Conservation (phyloP, 2,888 invertebrate genomes). For the Ophion costatus region DNA sequence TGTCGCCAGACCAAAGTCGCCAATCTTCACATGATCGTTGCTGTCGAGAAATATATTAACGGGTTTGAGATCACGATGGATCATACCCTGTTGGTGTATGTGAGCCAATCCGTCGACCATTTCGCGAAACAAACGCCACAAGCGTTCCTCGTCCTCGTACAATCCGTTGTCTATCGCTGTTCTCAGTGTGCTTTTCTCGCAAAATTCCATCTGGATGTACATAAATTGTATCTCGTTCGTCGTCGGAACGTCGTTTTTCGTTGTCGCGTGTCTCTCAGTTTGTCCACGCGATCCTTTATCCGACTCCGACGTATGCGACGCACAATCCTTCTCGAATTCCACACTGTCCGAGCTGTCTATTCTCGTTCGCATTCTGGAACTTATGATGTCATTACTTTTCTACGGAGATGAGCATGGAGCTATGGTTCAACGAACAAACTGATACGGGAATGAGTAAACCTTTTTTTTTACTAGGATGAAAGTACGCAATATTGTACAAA, state of each 20-base stretch:
- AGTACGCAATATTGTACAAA: too few species aligned
- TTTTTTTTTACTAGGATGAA: too few species aligned
- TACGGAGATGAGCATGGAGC: slow-evolving; percentile 21
- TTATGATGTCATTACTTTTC: slow-evolving; percentile 44
- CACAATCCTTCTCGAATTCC: slow-evolving; percentile 85
- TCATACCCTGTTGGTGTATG: slow-evolving; percentile 96
- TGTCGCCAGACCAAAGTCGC: slow-evolving; percentile 98
- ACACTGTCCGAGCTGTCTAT: slow-evolving; percentile 86
- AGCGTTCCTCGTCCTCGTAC: slow-evolving; percentile 90
- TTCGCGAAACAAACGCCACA: slow-evolving; percentile 97
- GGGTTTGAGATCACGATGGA: slow-evolving; percentile 93
- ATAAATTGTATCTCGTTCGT: slow-evolving; percentile 87
- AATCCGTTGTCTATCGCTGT: slow-evolving; percentile 94
- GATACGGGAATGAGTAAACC: neutral
- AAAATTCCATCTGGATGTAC: slow-evolving; percentile 99
- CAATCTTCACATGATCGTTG: slow-evolving; percentile 98
- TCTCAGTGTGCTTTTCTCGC: slow-evolving; percentile 96
- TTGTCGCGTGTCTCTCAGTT: slow-evolving; percentile 57
- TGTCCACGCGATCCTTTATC: slow-evolving; percentile 61
- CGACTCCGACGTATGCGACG: slow-evolving; percentile 73
- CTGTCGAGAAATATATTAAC: slow-evolving; percentile 98
- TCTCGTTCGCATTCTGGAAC: slow-evolving; percentile 75
- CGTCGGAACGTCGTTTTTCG: slow-evolving; percentile 55
- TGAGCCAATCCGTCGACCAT: slow-evolving; percentile 96
- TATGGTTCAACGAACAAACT: neutral